A percentile compares a stretch with the other conserved stretches of the same genome.
phyloP scores from a whole-genome alignment of 2,797 vertebrate genomes.

The Parambassis ranga region DNA sequence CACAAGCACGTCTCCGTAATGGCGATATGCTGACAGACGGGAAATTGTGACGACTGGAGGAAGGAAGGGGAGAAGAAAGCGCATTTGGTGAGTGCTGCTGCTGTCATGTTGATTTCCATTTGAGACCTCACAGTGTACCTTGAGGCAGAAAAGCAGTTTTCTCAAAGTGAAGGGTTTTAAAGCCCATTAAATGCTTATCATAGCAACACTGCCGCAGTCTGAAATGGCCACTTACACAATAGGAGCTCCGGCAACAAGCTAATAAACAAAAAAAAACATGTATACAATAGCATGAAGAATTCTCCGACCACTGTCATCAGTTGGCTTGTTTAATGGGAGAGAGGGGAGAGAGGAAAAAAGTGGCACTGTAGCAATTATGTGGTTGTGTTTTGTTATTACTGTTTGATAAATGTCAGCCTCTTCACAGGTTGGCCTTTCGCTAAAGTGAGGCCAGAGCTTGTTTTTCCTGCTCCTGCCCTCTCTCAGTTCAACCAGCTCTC shows the following conservation, averaged over 20 bases:
- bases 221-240: conserved; percentile 54
- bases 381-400: conserved; percentile 52
- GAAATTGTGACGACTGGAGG: conserved; percentile 16
- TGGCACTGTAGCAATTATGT: conserved; percentile 34
- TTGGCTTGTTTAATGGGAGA: conserved; percentile 70
- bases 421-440: conserved; percentile 52
- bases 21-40: conserved; percentile 37
- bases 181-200: conserved; percentile 60
- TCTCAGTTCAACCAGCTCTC: background rate
- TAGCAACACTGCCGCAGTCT: conserved; percentile 33
- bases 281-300: conserved; percentile 1
- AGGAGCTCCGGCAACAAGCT: conserved; percentile 39
- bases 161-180: conserved; percentile 30
- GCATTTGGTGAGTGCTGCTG: conserved; percentile 31
- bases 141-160: conserved; percentile 39
- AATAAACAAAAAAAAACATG: conserved; percentile 43
- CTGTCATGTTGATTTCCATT: conserved; percentile 46
- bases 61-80: background rate
- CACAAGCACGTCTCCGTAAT: conserved; percentile 20
- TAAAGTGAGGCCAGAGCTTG: conserved; percentile 44
- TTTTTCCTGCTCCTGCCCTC: conserved; percentile 3
- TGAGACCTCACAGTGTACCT: conserved; percentile 27
- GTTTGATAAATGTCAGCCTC: conserved; percentile 68
- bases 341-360: background rate
- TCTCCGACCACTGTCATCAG: conserved; percentile 32